Evolutionary conservation across 2,113 vertebrate genomes (phyloP), one percentile per base, ranked within the genome.

Genomic region (Ornithorhynchus anatinus): DNA sequence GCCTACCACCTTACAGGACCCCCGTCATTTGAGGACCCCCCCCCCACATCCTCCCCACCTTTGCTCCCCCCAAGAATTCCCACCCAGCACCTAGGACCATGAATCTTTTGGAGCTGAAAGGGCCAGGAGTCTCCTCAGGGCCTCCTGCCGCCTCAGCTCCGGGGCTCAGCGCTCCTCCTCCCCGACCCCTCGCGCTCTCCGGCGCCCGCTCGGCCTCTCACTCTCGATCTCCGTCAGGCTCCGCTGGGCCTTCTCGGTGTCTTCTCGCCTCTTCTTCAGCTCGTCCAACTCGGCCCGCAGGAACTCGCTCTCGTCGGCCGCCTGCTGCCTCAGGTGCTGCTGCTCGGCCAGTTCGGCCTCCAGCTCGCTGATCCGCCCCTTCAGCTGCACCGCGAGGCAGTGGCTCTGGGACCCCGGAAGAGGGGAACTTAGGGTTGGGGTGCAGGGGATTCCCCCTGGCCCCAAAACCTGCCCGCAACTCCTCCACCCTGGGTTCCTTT

Each of bases 291-390:
- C 97, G 0, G 94, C 71, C 36, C 92, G 95, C 75, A 99, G 92
- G 87, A 98, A 99, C 89, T 99, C 97, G 0, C 95, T 91, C 82
- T 99, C 97, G 0, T 96, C 96, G 8, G 88, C 86, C 0, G 97
- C 98, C 91, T 96, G 97, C 80, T 95, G 94, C 82, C 95, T 95
- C 87, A 98, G 90, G 90, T 99, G 96, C 76, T 82, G 93, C 91
- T 99, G 97, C 85, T 99, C 97, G 0, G 96, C 97, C 25, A 99
- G 92, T 89, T 99, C 97, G 0, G 97, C 97, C 82, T 99, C 97
- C 87, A 99, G 89, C 91, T 99, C 97, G 0, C 79, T 96, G 77
- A 96, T 77, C 0, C 93, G 95, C 22, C 96, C 96, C 13, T 93
- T 93, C 79, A 99, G 91, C 54, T 96, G 95, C 79, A 96, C 88